Conservation (phyloP, 1,140 invertebrate genomes). For the Cecropterus lyciades region DNA sequence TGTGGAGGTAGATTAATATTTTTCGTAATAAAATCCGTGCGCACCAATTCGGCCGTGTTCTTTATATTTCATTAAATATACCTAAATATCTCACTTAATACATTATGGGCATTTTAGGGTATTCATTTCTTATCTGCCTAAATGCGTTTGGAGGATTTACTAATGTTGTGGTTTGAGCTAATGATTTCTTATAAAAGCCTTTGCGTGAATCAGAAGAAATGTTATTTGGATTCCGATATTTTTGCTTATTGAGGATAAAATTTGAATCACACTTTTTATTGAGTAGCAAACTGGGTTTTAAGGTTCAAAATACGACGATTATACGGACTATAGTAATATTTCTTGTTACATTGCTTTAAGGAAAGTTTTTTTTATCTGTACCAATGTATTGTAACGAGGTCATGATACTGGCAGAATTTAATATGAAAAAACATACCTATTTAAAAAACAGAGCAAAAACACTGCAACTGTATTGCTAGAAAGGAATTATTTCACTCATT, state of each 20-base stretch:
- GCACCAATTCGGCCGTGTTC: too few species aligned
- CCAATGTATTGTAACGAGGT: too few species aligned
- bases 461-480: background rate
- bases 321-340: too few species aligned
- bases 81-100: conserved; percentile 41
- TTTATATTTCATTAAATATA: too few species aligned
- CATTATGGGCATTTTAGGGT: background rate
- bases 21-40: too few species aligned
- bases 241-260: conserved; percentile 5
- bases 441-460: background rate
- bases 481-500: conserved; percentile 7
- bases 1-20: too few species aligned
- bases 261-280: background rate
- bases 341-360: background rate
- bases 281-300: too few species aligned
- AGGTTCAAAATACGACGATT: too few species aligned
- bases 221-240: background rate
- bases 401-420: background rate
- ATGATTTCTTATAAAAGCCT: conserved; percentile 12
- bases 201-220: conserved; percentile 16
- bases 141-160: conserved; percentile 11
- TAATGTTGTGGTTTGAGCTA: conserved; percentile 3
- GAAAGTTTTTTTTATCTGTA: background rate
- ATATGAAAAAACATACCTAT: background rate
- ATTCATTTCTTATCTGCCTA: conserved; percentile 2